These are phyloP conservation scores for Micrasema minimum DNA, from an alignment of 1,140 invertebrate species.

Conservation along the genomic window DNA sequence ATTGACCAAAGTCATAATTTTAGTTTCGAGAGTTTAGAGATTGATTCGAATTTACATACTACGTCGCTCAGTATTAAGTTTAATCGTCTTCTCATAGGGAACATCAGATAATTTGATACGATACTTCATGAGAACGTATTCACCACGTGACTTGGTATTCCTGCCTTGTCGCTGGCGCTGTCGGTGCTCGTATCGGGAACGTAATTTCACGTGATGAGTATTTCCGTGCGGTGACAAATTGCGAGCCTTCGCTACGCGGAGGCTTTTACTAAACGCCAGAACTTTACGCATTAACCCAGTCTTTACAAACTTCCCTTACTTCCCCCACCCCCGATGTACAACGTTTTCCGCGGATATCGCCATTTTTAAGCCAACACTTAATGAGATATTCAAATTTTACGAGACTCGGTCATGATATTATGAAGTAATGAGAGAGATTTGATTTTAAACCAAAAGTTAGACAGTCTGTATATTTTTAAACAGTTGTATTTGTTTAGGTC, in stretches of 20 bases:
- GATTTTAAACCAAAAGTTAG: neutral
- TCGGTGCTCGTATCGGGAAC: neutral
- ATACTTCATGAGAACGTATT: too few species aligned
- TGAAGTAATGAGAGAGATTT: neutral
- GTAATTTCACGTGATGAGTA: slow-evolving; percentile 12
- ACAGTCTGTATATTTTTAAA: too few species aligned
- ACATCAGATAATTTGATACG: too few species aligned
- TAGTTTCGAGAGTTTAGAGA: too few species aligned
- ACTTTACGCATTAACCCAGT: slow-evolving; percentile 31
- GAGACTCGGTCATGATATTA: neutral
- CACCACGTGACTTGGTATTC: too few species aligned
- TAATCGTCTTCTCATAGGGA: too few species aligned
- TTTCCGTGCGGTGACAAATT: slow-evolving; percentile 21
- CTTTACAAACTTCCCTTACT: slow-evolving; percentile 19
- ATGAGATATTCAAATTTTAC: slow-evolving; percentile 37
- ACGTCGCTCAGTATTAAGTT: too few species aligned
- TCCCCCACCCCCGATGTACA: neutral
- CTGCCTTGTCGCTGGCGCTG: too few species aligned
- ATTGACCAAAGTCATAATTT: too few species aligned
- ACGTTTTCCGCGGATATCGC: slow-evolving; percentile 10
- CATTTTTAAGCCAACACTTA: slow-evolving; percentile 36
- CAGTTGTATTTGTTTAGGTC: too few species aligned
- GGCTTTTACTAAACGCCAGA: slow-evolving; percentile 24
- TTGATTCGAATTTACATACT: too few species aligned
- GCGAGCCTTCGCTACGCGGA: neutral